Base-by-base conservation (phyloP, 2,888 invertebrate species). In the Plagiodera versicolora region DNA sequence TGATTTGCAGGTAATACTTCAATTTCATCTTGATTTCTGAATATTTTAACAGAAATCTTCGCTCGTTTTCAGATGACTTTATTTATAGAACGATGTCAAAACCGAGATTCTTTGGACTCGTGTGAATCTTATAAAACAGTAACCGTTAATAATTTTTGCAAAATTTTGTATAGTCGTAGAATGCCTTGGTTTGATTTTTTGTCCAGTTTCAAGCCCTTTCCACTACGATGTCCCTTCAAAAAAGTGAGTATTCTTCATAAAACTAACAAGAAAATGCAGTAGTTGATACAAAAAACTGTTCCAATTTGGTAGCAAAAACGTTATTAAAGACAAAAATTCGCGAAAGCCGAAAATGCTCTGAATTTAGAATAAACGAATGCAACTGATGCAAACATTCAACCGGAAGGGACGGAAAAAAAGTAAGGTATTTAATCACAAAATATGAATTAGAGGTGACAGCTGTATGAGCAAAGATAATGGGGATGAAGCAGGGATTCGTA, bases 121-220 rank as follows among this genome's bases (percentile, higher is more conserved):
- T 76, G 76, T 55, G 76, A 76, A 67, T 64, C 66, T 9, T 76
- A 74, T 52, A 71, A 67, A 28, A 72, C 72, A 2, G 57, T 76
- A 11, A 65, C 63, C 52, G 51, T 75, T 10, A 72, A 67, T 46
- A 67, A 67, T 51, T 66, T 74, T 20, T 76, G 76, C 60, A 56
- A 57, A 9, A 50, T 72, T 56, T 35, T 74, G 2, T 55, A 56
- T 14, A 63, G 60, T n/a, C 66, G 69, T 39, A 63, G 65, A 46
- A 67, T 67, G 56, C 68, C 74, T 5, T 75, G 73, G 74, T 60
- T 67, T 1, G 67, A 70, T 5, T 70, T 74, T 57, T 45, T 71
- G 5, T 60, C 67, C 30, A 56, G 51, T 19, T 54, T 70, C 8
- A 18, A 68, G 30, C 75, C 76, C 16, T 61, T 60, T 3, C 17